Evolutionary conservation across 2,113 vertebrate genomes (phyloP).

Genomic region (Cheirogaleus medius): DNA sequence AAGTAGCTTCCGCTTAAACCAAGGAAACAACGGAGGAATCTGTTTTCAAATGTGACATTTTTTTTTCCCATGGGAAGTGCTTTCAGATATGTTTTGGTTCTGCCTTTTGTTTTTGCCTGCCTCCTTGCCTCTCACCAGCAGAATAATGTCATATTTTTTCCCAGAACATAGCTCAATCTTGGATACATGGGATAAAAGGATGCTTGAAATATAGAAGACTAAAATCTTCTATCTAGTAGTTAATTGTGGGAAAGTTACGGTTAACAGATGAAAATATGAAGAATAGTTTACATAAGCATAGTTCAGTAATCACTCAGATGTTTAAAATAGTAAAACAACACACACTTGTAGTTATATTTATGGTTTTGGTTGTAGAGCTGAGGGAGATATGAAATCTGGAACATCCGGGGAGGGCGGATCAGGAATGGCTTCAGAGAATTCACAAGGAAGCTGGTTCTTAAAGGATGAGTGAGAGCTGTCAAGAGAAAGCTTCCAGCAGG

Average conservation of each 20-base stretch:
- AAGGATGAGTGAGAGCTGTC: background rate
- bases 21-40: background rate
- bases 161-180: background rate
- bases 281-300: background rate
- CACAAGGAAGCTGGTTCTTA: background rate
- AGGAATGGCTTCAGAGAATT: background rate
- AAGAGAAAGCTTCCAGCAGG: background rate
- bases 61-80: conserved; percentile 47
- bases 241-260: background rate
- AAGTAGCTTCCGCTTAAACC: background rate
- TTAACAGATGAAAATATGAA: background rate
- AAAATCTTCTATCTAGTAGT: background rate
- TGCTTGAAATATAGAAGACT: background rate
- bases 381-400: background rate
- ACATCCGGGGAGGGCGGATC: background rate
- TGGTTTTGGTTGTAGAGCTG: background rate
- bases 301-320: background rate
- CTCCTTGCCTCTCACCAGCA: background rate
- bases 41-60: conserved; percentile 55
- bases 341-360: background rate
- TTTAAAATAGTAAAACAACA: background rate
- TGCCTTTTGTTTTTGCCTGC: background rate
- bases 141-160: conserved; percentile 4
- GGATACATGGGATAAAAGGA: background rate
- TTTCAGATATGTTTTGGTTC: background rate